Evolutionary conservation across 2,888 invertebrate genomes (phyloP).

Genomic region (Ctena decussata): DNA sequence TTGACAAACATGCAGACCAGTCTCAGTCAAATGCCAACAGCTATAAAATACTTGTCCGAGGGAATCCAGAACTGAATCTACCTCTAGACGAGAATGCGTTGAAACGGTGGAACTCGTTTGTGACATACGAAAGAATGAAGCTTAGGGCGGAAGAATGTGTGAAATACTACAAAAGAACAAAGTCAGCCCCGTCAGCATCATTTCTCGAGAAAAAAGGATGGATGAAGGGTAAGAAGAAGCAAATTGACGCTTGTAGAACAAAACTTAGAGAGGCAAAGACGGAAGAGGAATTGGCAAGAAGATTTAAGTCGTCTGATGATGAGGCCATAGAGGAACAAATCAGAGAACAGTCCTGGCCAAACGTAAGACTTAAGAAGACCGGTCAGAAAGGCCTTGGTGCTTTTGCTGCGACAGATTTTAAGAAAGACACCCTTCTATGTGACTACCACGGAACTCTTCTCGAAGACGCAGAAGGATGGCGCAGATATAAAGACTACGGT

Average conservation of each 20-base stretch:
- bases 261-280: not conserved
- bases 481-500: slow-evolving; percentile 1
- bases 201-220: not conserved
- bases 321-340: not conserved
- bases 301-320: not conserved
- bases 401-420: not conserved
- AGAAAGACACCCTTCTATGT: not conserved
- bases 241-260: not conserved
- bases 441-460: slow-evolving; percentile 15
- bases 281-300: not conserved
- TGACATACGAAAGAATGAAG: not conserved
- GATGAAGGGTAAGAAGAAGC: not conserved
- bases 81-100: not conserved
- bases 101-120: not conserved
- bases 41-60: not conserved
- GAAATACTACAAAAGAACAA: not conserved
- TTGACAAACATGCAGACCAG: not conserved
- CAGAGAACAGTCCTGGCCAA: not conserved
- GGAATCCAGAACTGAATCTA: not conserved
- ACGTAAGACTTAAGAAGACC: not conserved
- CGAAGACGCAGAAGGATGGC: not conserved
- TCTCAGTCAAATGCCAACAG: not conserved
- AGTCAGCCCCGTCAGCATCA: not conserved
- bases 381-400: not conserved
- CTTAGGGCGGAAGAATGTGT: not conserved